Percentiles rank a stretch among this genome's conserved stretches.
These are phyloP conservation scores for Asarcornis scutulata DNA, from an alignment of 2,113 vertebrate genomes.

Conservation along the genomic window DNA sequence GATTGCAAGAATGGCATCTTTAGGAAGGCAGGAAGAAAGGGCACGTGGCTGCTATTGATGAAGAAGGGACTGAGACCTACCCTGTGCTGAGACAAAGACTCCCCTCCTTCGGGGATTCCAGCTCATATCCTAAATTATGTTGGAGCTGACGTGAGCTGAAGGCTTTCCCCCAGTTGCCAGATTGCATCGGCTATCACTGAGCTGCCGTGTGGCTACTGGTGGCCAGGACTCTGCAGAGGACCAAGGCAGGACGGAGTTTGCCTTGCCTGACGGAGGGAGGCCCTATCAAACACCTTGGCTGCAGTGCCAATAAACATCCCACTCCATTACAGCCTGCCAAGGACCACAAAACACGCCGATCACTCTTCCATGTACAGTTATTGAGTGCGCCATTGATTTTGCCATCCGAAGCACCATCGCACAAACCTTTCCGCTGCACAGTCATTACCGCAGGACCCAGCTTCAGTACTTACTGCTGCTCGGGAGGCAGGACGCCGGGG, in stretches of 20 bases:
- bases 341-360: not conserved
- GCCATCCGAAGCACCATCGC: not conserved
- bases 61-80: not conserved
- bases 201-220: not conserved
- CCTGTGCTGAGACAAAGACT: not conserved
- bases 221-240: not conserved
- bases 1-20: conserved; percentile 47
- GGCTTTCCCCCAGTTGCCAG: not conserved
- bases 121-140: not conserved
- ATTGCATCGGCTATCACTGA: not conserved
- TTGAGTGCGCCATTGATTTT: not conserved
- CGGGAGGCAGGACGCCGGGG: not conserved
- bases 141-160: not conserved
- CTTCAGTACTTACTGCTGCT: not conserved
- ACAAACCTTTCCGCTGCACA: not conserved
- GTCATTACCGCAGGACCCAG: fast-evolving
- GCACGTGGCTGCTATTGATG: not conserved
- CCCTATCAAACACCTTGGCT: not conserved
- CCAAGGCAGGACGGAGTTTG: fast-evolving
- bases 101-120: not conserved
- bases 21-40: not conserved
- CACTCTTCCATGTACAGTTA: not conserved
- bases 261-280: not conserved
- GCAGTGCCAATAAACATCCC: not conserved
- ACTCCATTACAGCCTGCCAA: not conserved